Conservation (phyloP, 2,797 vertebrate genomes). For the Ctenopoma kingsleyae region DNA sequence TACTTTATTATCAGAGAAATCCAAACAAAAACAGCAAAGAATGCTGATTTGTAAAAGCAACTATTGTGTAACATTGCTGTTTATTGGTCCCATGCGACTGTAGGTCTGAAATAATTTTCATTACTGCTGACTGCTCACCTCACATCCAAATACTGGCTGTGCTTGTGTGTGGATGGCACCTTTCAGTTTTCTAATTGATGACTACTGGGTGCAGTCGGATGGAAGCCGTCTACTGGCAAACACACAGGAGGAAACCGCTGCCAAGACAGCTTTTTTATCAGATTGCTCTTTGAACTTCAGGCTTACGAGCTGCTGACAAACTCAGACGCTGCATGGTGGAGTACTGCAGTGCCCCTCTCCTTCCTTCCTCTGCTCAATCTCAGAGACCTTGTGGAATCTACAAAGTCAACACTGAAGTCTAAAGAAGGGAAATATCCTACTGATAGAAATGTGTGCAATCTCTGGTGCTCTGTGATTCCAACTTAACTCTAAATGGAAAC, state of each 20-base stretch:
- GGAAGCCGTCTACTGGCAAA: constrained; percentile 78
- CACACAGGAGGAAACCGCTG: constrained; percentile 74
- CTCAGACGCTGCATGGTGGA: constrained; percentile 75
- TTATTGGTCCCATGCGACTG: constrained; percentile 46
- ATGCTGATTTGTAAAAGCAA: constrained; percentile 17
- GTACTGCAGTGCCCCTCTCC: constrained; percentile 72
- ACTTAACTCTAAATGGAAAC: constrained; percentile 82
- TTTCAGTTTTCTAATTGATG: constrained; percentile 83
- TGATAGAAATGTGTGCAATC: constrained; percentile 77
- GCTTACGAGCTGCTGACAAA: constrained; percentile 78
- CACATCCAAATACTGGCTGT: constrained; percentile 54
- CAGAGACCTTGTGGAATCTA: constrained; percentile 78
- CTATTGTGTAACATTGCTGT: constrained; percentile 35
- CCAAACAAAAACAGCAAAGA: constrained; percentile 25
- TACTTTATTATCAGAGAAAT: neutral
- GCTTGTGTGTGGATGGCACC: constrained; percentile 73
- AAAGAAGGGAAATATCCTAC: constrained; percentile 79
- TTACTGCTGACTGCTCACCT: constrained; percentile 44
- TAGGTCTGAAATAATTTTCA: constrained; percentile 36
- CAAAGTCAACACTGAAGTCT: constrained; percentile 81
- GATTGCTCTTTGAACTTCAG: constrained; percentile 81
- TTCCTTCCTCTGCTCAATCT: constrained; percentile 84
- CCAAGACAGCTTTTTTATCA: constrained; percentile 77
- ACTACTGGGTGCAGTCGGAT: constrained; percentile 78
- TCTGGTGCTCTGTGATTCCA: constrained; percentile 75